A percentile compares a stretch with the other conserved stretches of the same genome.
These are phyloP conservation scores for Cryptotis parvus DNA, from an alignment of 2,113 vertebrate genomes.

Conservation along the genomic window DNA sequence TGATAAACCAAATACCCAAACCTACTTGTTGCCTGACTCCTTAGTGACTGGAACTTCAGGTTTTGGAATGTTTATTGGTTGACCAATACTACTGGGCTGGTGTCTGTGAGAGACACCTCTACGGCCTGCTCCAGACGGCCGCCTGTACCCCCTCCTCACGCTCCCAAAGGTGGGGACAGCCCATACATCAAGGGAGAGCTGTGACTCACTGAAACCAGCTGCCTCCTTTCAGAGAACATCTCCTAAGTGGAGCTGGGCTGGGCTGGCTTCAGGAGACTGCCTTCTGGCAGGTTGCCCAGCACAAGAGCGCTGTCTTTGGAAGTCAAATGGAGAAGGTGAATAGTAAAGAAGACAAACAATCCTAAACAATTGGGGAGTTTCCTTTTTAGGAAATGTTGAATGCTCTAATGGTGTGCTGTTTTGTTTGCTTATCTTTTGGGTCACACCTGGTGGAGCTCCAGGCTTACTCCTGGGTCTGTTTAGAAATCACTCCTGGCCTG, in stretches of 20 bases:
- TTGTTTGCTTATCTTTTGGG: not conserved
- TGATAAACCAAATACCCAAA: not conserved
- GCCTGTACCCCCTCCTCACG: not conserved
- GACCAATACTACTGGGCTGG: not conserved
- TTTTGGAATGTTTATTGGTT: conserved; percentile 5
- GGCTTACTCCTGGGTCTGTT: too few species aligned
- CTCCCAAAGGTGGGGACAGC: not conserved
- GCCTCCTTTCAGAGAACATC: not conserved
- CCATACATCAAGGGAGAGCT: not conserved
- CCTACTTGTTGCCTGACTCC: not conserved
- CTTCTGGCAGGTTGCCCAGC: not conserved
- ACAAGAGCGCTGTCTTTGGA: not conserved
- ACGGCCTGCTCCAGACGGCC: not conserved
- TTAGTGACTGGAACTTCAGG: not conserved
- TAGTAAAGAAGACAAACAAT: not conserved
- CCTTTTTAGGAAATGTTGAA: not conserved
- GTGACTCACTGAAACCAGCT: not conserved
- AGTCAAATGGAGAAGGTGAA: not conserved
- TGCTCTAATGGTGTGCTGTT: not conserved
- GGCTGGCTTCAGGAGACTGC: not conserved
- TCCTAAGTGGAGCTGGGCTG: not conserved
- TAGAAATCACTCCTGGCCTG: too few species aligned
- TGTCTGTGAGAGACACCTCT: not conserved
- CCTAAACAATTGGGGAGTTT: not conserved
- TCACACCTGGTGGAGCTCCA: too few species aligned